Evolutionary conservation across 2,113 vertebrate species (phyloP).

Genomic region (Tachysurus fulvidraco): DNA sequence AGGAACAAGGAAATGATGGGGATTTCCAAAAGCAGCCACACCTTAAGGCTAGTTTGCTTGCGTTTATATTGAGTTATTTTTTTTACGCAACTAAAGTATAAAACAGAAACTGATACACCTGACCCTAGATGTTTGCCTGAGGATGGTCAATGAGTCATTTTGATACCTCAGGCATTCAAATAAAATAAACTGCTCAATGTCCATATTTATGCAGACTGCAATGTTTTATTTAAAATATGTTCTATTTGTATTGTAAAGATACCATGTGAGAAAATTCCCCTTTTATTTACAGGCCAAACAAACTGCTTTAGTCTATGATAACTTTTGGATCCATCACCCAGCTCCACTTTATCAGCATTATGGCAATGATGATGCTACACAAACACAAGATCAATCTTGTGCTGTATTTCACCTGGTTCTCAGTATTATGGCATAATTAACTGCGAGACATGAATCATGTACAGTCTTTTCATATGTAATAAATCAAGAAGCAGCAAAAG

Average conservation of each 20-base stretch:
- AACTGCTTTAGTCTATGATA: neutral
- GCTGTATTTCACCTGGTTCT: neutral
- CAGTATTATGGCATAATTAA: neutral
- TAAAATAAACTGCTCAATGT: neutral
- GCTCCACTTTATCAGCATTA: neutral
- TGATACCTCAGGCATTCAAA: neutral
- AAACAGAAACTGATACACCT: neutral
- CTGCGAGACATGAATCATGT: neutral
- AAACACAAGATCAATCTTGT: neutral
- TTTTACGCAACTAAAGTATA: neutral
- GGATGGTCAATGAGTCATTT: neutral
- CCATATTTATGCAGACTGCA: neutral
- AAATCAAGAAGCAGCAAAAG: neutral
- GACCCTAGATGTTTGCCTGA: neutral
- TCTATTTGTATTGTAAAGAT: neutral
- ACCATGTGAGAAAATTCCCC: neutral
- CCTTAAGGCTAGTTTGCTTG: neutral
- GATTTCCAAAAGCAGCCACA: neutral
- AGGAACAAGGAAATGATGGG: constrained; percentile 8
- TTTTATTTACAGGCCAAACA: neutral
- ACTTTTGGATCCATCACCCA: neutral
- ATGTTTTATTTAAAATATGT: neutral
- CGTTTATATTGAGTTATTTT: neutral
- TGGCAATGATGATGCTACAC: neutral
- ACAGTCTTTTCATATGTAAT: constrained; percentile 21